A percentile compares a stretch with the other conserved stretches of the same genome.
phyloP scores from a whole-genome alignment of 2,113 vertebrate species.

The Rhinopomastus cyanomelas region DNA sequence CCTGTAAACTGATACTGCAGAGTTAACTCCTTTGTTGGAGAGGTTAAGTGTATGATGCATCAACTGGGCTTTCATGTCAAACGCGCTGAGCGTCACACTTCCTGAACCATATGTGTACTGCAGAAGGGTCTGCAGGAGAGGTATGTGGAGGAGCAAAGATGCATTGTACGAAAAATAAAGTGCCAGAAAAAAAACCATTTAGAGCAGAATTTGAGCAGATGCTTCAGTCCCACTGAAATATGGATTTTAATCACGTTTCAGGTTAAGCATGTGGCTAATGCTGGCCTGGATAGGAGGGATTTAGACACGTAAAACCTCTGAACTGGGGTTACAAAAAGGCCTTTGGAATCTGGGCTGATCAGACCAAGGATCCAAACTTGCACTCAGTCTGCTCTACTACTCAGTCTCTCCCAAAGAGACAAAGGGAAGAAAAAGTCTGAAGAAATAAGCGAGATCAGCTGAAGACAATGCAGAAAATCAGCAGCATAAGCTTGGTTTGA shows the following conservation, averaged over 20 bases:
- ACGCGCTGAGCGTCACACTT: background rate
- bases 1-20: conserved; percentile 53
- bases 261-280: background rate
- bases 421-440: background rate
- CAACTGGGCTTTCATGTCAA: conserved; percentile 24
- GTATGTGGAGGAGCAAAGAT: background rate
- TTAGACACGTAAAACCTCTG: background rate
- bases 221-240: conserved; percentile 24
- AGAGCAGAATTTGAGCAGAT: conserved; percentile 19
- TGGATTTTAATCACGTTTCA: conserved; percentile 16
- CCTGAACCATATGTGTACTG: background rate
- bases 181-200: conserved; percentile 23
- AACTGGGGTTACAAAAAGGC: background rate
- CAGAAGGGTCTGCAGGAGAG: background rate
- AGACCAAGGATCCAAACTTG: background rate
- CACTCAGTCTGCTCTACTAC: background rate
- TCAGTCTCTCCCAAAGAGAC: accelerated
- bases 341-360: background rate
- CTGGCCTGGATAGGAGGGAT: background rate
- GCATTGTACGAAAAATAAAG: conserved; percentile 1
- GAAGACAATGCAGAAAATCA: background rate
- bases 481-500: background rate
- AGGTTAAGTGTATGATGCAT: conserved; percentile 54
- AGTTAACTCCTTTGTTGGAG: conserved; percentile 60
- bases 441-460: background rate